phyloP scores from a whole-genome alignment of 2,113 vertebrate species.

The Mungos mungo region DNA sequence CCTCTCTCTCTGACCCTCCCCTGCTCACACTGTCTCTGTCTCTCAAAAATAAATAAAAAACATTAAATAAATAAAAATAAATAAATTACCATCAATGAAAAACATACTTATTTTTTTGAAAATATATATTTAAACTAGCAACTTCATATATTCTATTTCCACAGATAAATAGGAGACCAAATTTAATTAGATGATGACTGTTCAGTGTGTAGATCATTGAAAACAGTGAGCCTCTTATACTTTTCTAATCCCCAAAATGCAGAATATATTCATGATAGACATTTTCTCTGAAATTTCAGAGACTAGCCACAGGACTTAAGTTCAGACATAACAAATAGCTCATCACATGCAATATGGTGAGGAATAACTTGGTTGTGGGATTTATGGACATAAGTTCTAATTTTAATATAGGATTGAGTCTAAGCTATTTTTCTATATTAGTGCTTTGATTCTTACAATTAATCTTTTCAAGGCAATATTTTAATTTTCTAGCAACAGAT shows the following conservation, averaged over 20 bases:
- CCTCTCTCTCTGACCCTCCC: no score
- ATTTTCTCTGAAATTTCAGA: neutral
- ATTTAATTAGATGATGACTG: neutral
- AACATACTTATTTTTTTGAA: neutral
- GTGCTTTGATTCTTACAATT: neutral
- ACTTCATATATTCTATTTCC: neutral
- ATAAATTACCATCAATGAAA: no score
- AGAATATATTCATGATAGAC: neutral
- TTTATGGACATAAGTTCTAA: no score
- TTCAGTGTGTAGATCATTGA: neutral
- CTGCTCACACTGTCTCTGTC: no score
- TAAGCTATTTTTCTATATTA: neutral
- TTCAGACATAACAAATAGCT: no score
- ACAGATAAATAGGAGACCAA: neutral
- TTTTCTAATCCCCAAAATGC: neutral
- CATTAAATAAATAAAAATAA: no score
- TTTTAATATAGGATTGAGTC: neutral
- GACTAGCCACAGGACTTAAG: fast-evolving
- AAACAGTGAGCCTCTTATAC: neutral
- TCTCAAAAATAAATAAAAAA: no score
- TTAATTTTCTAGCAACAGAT: slow-evolving; percentile 60
- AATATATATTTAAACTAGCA: neutral
- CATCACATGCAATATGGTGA: neutral
- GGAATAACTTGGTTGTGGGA: neutral
- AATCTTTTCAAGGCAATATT: neutral